Evolutionary conservation across 2,888 invertebrate genomes (phyloP), one percentile per base, ranked within the genome.

Genomic region (Drosophila mayaguana): DNA sequence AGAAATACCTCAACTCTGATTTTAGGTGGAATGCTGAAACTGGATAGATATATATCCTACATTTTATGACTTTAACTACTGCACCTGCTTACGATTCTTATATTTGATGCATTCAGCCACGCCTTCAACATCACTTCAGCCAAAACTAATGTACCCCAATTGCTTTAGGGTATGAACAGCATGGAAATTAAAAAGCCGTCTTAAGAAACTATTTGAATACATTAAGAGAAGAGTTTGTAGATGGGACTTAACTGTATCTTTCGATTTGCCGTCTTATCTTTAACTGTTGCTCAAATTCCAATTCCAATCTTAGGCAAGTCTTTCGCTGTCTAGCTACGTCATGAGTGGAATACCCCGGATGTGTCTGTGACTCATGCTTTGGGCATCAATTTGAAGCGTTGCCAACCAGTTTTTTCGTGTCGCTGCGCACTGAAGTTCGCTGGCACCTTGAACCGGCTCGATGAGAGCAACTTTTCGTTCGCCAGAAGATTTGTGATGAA

Each of bases 321-420:
- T 72, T 62, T 28, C 16, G 36, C 14, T 54, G 48, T 18, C 42
- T 32, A 38, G 51, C 60, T 63, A 80, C 78, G 70, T 78, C 68
- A 73, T 18, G 55, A 14, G 18, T 48, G 88, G 88, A 84, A 88
- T 81, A 75, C 88, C 88, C 88, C 84, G 84, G 83, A 88, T 77
- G 75, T 74, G 63, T 25, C 45, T 43, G 48, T 85, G 84, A 84
- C 68, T 84, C 84, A 84, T 75, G 65, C 48, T 9, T 12, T 34
- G 16, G 54, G 61, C 75, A 68, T 55, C 72, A 54, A 50, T 45
- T 57, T 53, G 50, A 38, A 63, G 45, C 18, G 36, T 59, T 51
- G 55, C 60, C 59, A 83, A 69, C 83, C 77, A 66, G 70, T 75
- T 75, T 63, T 6, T 22, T 38, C 53, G 53, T 22, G 9, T 22